phyloP scores from a whole-genome alignment of 2,113 vertebrate genomes.

The Ginglymostoma cirratum region DNA sequence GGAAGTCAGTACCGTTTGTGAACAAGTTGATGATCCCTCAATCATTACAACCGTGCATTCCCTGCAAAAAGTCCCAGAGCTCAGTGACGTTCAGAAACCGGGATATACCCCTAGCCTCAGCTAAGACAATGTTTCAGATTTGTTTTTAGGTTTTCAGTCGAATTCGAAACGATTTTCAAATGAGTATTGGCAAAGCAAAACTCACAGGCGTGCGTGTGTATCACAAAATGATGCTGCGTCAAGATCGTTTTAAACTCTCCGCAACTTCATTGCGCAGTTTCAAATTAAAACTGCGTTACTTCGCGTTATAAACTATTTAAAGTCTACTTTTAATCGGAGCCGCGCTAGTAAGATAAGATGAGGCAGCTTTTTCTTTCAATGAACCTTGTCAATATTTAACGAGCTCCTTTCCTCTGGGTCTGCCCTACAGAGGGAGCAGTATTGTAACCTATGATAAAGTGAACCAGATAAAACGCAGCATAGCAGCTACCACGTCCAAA shows the following conservation, averaged over 20 bases:
- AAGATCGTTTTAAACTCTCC: background rate
- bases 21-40: background rate
- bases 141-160: background rate
- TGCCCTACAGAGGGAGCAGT: background rate
- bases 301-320: background rate
- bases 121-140: no score
- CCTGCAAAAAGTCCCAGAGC: background rate
- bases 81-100: background rate
- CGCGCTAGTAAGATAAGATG: background rate
- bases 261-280: background rate
- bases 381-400: background rate
- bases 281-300: background rate
- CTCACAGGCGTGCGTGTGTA: background rate
- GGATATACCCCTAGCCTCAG: background rate
- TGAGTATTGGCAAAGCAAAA: background rate
- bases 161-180: background rate
- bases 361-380: background rate
- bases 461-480: background rate
- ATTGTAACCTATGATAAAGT: background rate
- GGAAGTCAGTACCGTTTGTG: background rate
- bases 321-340: background rate
- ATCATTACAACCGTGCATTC: no score
- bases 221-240: background rate
- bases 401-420: background rate
- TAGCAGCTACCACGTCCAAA: background rate